Evolutionary conservation across 1,140 invertebrate genomes (phyloP).

Genomic region (Hormaphis cornu): DNA sequence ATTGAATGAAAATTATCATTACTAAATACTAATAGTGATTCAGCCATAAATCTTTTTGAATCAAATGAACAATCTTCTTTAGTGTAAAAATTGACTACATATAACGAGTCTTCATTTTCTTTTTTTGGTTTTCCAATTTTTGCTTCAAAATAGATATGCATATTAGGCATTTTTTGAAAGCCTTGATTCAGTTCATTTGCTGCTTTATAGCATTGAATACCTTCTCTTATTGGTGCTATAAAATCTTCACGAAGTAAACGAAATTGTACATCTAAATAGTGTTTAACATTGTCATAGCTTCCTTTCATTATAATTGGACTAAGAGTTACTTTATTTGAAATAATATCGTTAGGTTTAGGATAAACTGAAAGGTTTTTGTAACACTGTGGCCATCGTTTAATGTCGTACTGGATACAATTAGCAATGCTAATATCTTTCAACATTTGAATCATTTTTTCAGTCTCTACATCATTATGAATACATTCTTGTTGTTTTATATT

Average conservation of each 20-base stretch:
- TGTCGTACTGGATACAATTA: neutral
- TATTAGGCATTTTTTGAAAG: neutral
- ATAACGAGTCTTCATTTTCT: neutral
- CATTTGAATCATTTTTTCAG: neutral
- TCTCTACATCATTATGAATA: neutral
- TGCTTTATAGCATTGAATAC: slow-evolving; percentile 23
- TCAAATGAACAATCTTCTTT: slow-evolving; percentile 15
- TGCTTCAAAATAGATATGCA: neutral
- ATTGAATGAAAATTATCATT: slow-evolving; percentile 52
- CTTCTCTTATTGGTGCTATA: slow-evolving; percentile 35
- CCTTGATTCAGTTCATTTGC: neutral
- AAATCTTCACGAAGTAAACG: slow-evolving; percentile 49
- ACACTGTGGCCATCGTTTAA: neutral
- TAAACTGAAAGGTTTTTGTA: neutral
- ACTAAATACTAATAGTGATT: slow-evolving; percentile 61
- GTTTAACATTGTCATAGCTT: slow-evolving; percentile 43
- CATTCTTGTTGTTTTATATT: neutral
- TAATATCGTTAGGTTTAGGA: slow-evolving; percentile 9
- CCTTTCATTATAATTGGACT: slow-evolving; percentile 44
- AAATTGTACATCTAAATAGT: slow-evolving; percentile 53
- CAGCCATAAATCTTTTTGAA: slow-evolving; percentile 50
- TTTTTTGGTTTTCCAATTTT: neutral
- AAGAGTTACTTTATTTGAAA: slow-evolving; percentile 38
- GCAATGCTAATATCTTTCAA: neutral
- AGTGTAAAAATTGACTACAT: neutral